Percentiles rank a stretch among this genome's conserved stretches.
Conservation (phyloP, 2,113 vertebrate genomes). For the Nestor notabilis region DNA sequence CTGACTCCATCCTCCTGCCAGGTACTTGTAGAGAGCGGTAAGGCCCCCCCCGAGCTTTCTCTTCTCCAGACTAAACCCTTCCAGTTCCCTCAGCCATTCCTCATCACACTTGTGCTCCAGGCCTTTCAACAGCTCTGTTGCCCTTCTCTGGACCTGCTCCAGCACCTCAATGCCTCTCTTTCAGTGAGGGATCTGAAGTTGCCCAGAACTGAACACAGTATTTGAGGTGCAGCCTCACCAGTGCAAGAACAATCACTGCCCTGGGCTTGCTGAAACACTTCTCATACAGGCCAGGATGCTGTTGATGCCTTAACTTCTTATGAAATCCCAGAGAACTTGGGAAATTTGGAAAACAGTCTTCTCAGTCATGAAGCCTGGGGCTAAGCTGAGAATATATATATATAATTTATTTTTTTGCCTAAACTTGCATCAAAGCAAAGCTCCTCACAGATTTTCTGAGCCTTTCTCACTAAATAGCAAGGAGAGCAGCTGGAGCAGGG, state of each 20-base stretch:
- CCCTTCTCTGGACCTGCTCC: neutral
- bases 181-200: no score
- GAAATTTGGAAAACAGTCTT: neutral
- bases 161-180: neutral
- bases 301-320: neutral
- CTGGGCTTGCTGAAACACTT: neutral
- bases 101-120: neutral
- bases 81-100: neutral
- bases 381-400: neutral
- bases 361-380: neutral
- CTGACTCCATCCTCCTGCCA: neutral
- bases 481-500: no score
- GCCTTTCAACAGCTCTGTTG: neutral
- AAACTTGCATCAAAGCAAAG: neutral
- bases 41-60: neutral
- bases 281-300: neutral
- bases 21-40: neutral
- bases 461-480: accelerated
- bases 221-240: neutral
- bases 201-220: neutral
- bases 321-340: neutral
- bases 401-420: no score
- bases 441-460: neutral
- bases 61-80: neutral
- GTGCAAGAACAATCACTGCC: neutral